These are phyloP conservation scores for Mus spicilegus DNA, from an alignment of 2,113 vertebrate genomes.

Conservation along the genomic window DNA sequence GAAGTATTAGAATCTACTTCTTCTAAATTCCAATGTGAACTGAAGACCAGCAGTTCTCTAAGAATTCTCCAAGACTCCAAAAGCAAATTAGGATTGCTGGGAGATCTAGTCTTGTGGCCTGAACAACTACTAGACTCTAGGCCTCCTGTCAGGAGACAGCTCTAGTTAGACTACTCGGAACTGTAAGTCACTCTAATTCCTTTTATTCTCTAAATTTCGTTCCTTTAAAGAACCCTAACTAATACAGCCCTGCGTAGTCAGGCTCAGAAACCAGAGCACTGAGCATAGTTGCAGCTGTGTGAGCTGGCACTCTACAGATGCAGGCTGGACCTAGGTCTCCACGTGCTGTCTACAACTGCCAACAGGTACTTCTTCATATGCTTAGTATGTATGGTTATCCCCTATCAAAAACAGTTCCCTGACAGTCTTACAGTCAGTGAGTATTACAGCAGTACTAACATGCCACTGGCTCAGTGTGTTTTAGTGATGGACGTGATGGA, in stretches of 20 bases:
- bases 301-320: background rate
- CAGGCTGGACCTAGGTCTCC: background rate
- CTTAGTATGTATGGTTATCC: background rate
- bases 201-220: background rate
- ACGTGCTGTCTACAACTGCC: background rate
- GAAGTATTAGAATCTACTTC: background rate
- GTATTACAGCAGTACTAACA: background rate
- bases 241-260: background rate
- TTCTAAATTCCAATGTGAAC: too few relatives aligned
- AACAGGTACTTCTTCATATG: background rate
- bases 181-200: background rate
- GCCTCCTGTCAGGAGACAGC: background rate
- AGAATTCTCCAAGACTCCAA: background rate
- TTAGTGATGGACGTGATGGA: background rate
- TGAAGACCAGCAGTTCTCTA: background rate
- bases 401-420: background rate
- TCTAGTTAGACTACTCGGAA: too few relatives aligned
- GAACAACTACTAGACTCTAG: background rate
- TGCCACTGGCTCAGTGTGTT: background rate
- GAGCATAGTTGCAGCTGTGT: background rate
- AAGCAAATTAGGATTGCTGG: background rate
- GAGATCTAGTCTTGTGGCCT: background rate
- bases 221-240: background rate
- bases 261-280: background rate
- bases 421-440: background rate